These are phyloP conservation scores for Palythoa grandiflora DNA, from an alignment of 92 coral and sea anemone species.

Conservation along the genomic window DNA sequence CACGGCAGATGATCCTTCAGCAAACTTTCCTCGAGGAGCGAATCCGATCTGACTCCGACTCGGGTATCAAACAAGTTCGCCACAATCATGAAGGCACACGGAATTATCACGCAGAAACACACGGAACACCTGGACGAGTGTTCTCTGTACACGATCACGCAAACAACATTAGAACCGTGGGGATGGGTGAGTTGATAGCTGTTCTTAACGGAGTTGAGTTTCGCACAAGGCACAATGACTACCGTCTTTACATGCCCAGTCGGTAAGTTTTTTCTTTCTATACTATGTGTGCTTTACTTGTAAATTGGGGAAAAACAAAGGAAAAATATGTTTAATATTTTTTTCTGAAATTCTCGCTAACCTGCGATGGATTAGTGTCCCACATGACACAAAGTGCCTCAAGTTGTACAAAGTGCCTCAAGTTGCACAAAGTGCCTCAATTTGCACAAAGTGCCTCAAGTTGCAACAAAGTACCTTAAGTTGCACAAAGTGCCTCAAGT, in stretches of 20 bases:
- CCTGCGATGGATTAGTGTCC: too few species aligned
- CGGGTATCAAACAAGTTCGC: constrained; percentile 70
- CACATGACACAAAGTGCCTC: too few species aligned
- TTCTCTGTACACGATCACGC: constrained; percentile 84
- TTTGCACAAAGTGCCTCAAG: too few species aligned
- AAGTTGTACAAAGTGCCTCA: too few species aligned
- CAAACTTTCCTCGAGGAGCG: constrained; percentile 70
- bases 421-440: too few species aligned
- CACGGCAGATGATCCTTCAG: constrained; percentile 61
- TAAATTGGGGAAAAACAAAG: background rate
- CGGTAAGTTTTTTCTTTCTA: background rate
- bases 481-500: too few species aligned
- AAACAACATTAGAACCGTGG: constrained; percentile 83
- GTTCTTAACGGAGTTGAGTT: constrained; percentile 90
- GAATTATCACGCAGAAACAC: constrained; percentile 53
- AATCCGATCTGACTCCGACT: constrained; percentile 68
- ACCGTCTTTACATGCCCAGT: constrained; percentile 84
- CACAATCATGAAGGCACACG: constrained; percentile 40
- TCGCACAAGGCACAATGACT: constrained; percentile 91
- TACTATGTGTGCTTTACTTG: background rate
- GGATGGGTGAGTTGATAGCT: constrained; percentile 82
- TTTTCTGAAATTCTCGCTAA: too few species aligned
- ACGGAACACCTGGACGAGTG: constrained; percentile 42
- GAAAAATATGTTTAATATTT: too few species aligned
- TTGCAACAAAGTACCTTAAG: too few species aligned